Conservation (phyloP, 2,113 vertebrate genomes). For the Micronycteris hirsuta region DNA sequence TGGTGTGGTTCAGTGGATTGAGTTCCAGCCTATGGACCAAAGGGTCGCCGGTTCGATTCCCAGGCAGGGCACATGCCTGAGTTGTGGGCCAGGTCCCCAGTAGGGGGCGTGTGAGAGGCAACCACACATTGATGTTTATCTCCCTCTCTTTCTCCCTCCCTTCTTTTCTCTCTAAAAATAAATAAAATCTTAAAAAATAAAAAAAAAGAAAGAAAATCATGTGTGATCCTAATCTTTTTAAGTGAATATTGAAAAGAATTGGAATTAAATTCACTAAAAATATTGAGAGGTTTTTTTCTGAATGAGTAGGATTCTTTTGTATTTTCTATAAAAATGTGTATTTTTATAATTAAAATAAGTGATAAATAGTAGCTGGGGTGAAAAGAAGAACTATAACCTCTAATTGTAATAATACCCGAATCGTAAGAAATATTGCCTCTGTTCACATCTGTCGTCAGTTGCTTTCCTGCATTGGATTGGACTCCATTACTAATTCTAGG, state of each 20-base stretch:
- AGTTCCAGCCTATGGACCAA: no score
- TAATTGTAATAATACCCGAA: not conserved
- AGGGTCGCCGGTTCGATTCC: no score
- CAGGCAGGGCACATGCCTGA: no score
- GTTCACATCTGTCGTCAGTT: not conserved
- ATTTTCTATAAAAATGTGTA: not conserved
- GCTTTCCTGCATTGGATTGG: not conserved
- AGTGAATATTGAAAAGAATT: not conserved
- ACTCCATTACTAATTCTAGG: not conserved
- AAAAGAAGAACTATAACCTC: not conserved
- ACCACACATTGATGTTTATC: no score
- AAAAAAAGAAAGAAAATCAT: no score
- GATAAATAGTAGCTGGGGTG: not conserved
- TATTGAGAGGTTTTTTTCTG: not conserved
- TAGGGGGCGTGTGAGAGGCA: no score
- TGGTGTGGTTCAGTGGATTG: no score
- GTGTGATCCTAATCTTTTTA: slow-evolving; percentile 1
- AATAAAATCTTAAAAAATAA: no score
- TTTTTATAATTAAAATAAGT: not conserved
- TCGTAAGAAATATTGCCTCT: not conserved
- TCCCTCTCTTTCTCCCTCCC: no score
- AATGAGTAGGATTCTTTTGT: not conserved
- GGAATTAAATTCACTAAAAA: not conserved
- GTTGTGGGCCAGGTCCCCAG: no score
- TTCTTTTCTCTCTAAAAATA: no score